Evolutionary conservation across 2,888 invertebrate species (phyloP).

Genomic region (Pristionchus japonicus): DNA sequence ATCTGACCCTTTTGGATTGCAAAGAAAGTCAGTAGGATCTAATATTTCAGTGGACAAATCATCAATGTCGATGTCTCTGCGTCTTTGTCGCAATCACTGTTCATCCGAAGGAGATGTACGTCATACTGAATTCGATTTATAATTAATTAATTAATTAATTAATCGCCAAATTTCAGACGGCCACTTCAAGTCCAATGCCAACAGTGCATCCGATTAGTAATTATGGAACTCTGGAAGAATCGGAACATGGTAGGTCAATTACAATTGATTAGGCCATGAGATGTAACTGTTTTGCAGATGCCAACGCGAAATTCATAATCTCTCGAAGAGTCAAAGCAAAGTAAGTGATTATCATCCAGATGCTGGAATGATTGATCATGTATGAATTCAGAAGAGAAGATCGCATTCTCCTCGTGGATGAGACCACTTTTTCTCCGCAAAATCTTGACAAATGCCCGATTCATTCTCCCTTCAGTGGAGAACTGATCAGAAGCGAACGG

Average conservation of each 20-base stretch:
- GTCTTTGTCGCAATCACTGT: slow-evolving; percentile 62
- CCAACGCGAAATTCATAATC: not conserved
- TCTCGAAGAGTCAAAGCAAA: slow-evolving; percentile 5
- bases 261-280: not conserved
- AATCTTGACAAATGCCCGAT: not conserved
- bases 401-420: not conserved
- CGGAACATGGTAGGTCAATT: not conserved
- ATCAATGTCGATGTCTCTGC: slow-evolving; percentile 56
- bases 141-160: too few species aligned
- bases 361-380: not conserved
- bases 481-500: slow-evolving; percentile 8
- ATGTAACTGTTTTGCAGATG: not conserved
- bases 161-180: not conserved
- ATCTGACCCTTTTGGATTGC: too few species aligned
- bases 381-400: slow-evolving; percentile 16
- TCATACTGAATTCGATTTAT: too few species aligned
- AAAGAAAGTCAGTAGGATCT: too few species aligned
- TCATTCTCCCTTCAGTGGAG: slow-evolving; percentile 26
- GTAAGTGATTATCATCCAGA: not conserved
- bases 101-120: slow-evolving; percentile 57
- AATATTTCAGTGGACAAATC: slow-evolving; percentile 51
- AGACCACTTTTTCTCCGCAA: slow-evolving; percentile 19
- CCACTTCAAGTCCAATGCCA: slow-evolving; percentile 11
- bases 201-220: slow-evolving; percentile 52
- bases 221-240: slow-evolving; percentile 6